These are phyloP conservation scores for Myopa testacea DNA, from an alignment of 2,888 invertebrate genomes.

Conservation along the genomic window DNA sequence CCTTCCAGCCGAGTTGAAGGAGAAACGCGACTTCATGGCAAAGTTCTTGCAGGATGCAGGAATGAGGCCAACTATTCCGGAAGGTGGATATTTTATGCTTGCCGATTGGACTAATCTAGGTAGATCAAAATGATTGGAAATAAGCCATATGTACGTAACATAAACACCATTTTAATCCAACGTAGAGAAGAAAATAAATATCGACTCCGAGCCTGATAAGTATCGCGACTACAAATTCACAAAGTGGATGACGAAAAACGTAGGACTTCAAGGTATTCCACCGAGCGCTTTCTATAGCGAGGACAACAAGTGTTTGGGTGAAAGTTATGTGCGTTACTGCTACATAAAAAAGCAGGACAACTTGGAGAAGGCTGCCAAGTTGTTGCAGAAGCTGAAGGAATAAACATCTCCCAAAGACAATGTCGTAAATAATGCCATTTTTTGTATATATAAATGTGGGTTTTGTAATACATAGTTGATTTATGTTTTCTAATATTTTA, in stretches of 20 bases:
- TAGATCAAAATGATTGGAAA: constrained; percentile 55
- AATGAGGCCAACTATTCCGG: constrained; percentile 91
- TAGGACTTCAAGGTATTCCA: constrained; percentile 93
- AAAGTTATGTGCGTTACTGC: constrained; percentile 91
- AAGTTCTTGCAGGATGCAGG: constrained; percentile 82
- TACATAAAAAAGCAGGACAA: constrained; percentile 92
- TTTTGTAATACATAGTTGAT: neutral
- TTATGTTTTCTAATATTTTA: neutral
- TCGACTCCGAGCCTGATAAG: constrained; percentile 77
- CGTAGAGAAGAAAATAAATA: constrained; percentile 74
- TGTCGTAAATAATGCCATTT: neutral
- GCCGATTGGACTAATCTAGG: constrained; percentile 89
- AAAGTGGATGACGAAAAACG: constrained; percentile 94
- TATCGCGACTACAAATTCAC: constrained; percentile 92
- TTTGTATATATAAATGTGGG: neutral
- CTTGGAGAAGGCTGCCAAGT: constrained; percentile 74
- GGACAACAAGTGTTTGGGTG: constrained; percentile 82
- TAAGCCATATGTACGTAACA: neutral
- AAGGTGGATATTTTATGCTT: constrained; percentile 97
- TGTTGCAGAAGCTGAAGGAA: constrained; percentile 73
- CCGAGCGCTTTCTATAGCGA: constrained; percentile 92
- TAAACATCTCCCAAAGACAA: neutral
- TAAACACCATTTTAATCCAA: constrained; percentile 56
- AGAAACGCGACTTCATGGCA: constrained; percentile 84
- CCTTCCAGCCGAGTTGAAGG: constrained; percentile 78